phyloP scores from a whole-genome alignment of 2,888 invertebrate genomes.

The Subacronicta megacephala region DNA sequence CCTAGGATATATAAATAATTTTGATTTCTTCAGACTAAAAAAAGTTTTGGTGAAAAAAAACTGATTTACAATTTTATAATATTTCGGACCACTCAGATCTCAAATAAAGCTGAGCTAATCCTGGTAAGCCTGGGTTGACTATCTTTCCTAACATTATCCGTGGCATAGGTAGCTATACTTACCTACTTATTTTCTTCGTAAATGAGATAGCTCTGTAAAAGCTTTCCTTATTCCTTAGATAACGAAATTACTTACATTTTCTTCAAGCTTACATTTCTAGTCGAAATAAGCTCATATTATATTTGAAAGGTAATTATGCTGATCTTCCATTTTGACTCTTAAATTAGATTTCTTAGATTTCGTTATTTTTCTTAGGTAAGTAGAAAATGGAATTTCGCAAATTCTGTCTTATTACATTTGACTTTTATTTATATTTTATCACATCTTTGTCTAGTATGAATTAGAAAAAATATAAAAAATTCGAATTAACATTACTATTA shows the following conservation, averaged over 20 bases:
- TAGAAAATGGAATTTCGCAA: conserved; percentile 27
- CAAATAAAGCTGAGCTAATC: conserved; percentile 47
- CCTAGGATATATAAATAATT: background rate
- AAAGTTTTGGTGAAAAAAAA: conserved; percentile 35
- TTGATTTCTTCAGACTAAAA: background rate
- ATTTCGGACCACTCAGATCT: conserved; percentile 45
- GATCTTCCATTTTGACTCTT: conserved; percentile 39
- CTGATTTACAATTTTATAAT: conserved; percentile 45
- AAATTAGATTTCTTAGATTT: conserved; percentile 34
- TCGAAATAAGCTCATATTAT: conserved; percentile 44
- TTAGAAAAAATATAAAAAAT: background rate
- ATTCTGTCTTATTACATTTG: background rate
- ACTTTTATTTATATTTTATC: background rate
- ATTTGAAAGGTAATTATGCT: conserved; percentile 45
- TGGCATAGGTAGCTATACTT: conserved; percentile 41
- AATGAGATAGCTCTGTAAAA: conserved; percentile 46
- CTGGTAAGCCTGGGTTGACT: conserved; percentile 51
- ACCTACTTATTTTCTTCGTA: conserved; percentile 47
- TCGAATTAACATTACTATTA: background rate
- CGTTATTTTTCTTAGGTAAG: conserved; percentile 29
- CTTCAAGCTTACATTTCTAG: conserved; percentile 47
- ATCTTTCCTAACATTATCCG: conserved; percentile 46
- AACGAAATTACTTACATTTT: conserved; percentile 50
- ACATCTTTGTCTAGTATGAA: background rate
- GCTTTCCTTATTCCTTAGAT: conserved; percentile 47